Evolutionary conservation across 2,113 vertebrate genomes (phyloP).

Genomic region (Caloenas nicobarica): DNA sequence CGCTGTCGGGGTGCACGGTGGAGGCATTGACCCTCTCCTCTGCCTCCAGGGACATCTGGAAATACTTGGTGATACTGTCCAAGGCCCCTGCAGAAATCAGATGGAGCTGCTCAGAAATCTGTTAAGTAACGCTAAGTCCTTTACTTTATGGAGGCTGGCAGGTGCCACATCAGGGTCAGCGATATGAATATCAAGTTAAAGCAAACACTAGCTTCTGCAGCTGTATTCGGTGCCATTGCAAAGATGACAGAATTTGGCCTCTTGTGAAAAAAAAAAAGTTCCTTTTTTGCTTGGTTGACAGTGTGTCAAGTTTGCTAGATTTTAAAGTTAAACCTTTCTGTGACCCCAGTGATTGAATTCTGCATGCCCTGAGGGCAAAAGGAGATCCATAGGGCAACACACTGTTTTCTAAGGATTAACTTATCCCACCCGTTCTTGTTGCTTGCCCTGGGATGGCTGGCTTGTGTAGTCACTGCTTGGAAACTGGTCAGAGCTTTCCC

Average conservation of each 20-base stretch:
- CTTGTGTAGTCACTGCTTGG: constrained; percentile 12
- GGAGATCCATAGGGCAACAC: not conserved
- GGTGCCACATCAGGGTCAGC: not conserved
- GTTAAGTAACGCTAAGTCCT: not conserved
- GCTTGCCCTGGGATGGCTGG: not conserved
- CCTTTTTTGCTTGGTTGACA: not conserved
- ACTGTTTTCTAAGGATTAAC: not conserved
- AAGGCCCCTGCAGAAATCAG: constrained; percentile 83
- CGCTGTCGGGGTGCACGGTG: constrained; percentile 71
- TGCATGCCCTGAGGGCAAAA: not conserved
- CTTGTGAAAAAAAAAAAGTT: not conserved
- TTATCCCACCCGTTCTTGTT: not conserved
- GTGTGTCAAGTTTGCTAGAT: not conserved
- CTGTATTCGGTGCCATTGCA: not conserved
- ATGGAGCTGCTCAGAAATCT: not conserved
- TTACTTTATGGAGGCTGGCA: not conserved
- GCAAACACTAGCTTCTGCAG: not conserved
- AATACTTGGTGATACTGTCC: constrained; percentile 89
- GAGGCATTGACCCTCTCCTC: constrained; percentile 88
- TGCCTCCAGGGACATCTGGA: constrained; percentile 86
- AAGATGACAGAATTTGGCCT: not conserved
- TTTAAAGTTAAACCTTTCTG: not conserved
- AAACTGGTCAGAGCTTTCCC: not conserved
- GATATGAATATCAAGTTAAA: not conserved
- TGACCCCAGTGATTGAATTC: not conserved